phyloP scores from a whole-genome alignment of 2,797 vertebrate species.

The Sebastiscus albofasciatus region DNA sequence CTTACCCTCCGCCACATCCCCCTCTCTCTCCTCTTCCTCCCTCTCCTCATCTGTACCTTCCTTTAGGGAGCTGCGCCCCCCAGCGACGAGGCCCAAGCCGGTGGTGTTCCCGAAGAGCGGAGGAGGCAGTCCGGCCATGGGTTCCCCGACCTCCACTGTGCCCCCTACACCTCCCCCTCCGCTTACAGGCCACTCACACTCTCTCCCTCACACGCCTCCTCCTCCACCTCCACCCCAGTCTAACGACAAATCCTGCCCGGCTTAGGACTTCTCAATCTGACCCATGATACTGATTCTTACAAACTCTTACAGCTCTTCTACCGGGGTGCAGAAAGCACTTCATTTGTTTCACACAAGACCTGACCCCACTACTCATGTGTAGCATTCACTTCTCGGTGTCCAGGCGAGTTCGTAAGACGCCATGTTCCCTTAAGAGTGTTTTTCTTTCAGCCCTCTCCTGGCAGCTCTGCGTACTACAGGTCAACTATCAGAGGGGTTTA shows the following conservation, averaged over 20 bases:
- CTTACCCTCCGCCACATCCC: constrained; percentile 69
- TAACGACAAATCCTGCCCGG: constrained; percentile 95
- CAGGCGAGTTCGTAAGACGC: constrained; percentile 9
- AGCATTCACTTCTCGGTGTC: constrained; percentile 60
- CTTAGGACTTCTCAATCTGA: constrained; percentile 74
- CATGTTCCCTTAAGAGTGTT: constrained; percentile 32
- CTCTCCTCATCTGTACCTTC: constrained; percentile 90
- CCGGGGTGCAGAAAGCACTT: constrained; percentile 56
- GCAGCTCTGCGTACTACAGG: constrained; percentile 53
- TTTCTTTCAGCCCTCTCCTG: constrained; percentile 36
- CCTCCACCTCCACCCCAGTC: constrained; percentile 88
- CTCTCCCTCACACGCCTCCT: constrained; percentile 87
- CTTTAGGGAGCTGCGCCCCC: constrained; percentile 88
- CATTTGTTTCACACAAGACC: constrained; percentile 27
- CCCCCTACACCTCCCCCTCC: constrained; percentile 85
- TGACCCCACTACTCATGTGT: constrained; percentile 61
- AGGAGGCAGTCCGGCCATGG: constrained; percentile 85
- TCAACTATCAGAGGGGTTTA: constrained; percentile 1
- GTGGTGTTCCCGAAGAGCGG: constrained; percentile 92
- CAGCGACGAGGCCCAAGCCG: constrained; percentile 94
- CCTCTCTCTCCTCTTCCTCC: constrained; percentile 86
- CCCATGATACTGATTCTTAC: constrained; percentile 17
- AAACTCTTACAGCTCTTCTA: constrained; percentile 46
- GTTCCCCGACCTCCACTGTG: constrained; percentile 88
- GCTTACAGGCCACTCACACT: constrained; percentile 82